Evolutionary conservation across 2,797 vertebrate species (phyloP).

Genomic region (Ctenosaura bakeri): DNA sequence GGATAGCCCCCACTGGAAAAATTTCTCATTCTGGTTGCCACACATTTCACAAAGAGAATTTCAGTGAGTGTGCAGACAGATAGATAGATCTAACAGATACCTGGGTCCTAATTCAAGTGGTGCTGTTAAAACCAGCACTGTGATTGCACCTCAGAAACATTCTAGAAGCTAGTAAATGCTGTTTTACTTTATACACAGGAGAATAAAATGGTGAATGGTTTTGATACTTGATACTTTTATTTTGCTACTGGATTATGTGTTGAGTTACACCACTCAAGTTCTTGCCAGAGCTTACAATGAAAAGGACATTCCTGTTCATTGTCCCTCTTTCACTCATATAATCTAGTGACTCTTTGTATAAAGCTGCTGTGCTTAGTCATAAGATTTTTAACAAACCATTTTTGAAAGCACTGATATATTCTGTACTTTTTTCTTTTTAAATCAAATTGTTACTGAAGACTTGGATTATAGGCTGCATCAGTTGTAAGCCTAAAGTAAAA

Average conservation of each 20-base stretch:
- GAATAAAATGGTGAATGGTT: background rate
- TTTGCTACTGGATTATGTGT: background rate
- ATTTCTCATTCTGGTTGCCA: background rate
- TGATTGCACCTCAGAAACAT: background rate
- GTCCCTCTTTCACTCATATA: background rate
- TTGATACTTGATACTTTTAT: background rate
- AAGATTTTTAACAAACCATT: background rate
- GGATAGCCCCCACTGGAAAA: background rate
- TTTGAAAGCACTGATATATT: background rate
- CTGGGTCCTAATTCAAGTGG: background rate
- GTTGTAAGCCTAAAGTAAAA: slow-evolving; percentile 34
- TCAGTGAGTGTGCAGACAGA: background rate
- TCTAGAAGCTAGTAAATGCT: background rate
- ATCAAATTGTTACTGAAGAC: background rate
- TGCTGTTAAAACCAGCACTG: background rate
- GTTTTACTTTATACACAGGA: background rate
- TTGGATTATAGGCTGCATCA: background rate
- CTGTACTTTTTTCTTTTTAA: background rate
- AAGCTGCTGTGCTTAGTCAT: background rate
- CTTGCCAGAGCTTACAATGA: background rate
- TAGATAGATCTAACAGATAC: background rate
- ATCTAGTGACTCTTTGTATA: background rate
- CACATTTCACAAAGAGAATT: background rate
- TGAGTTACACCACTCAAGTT: background rate
- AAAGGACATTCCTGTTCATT: background rate